Evolutionary conservation across 2,797 vertebrate genomes (phyloP).

Genomic region (Miichthys miiuy): DNA sequence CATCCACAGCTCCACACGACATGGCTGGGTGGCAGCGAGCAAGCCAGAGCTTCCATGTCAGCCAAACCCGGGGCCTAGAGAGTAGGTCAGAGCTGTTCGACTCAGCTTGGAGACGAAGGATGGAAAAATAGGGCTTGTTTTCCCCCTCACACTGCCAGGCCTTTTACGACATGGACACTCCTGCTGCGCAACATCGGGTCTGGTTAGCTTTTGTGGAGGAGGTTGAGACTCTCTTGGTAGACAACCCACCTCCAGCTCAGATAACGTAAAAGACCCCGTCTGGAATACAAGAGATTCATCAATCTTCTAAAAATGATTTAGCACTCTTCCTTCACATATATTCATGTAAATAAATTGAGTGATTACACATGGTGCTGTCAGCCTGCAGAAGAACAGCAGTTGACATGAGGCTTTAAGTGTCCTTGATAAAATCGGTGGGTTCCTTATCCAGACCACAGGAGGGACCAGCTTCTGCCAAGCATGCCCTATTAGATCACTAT

Average conservation of each 20-base stretch:
- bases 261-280: conserved; percentile 43
- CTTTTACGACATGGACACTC: conserved; percentile 74
- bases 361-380: conserved; percentile 63
- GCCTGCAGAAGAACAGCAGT: conserved; percentile 47
- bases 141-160: conserved; percentile 76
- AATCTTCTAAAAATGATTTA: conserved; percentile 41
- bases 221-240: conserved; percentile 36
- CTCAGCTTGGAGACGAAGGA: conserved; percentile 71
- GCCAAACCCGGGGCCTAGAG: conserved; percentile 72
- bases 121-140: conserved; percentile 83
- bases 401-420: conserved; percentile 66
- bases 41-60: conserved; percentile 79
- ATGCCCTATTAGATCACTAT: conserved; percentile 68
- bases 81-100: conserved; percentile 77
- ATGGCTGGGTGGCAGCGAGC: conserved; percentile 84
- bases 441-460: conserved; percentile 74
- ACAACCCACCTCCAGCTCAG: conserved; percentile 44
- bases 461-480: conserved; percentile 70
- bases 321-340: conserved; percentile 45
- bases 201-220: conserved; percentile 63
- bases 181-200: conserved; percentile 69
- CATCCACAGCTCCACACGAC: conserved; percentile 75
- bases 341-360: conserved; percentile 58
- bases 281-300: conserved; percentile 44
- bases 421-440: conserved; percentile 68